Conservation (phyloP, 2,113 vertebrate species). For the Psophia crepitans region DNA sequence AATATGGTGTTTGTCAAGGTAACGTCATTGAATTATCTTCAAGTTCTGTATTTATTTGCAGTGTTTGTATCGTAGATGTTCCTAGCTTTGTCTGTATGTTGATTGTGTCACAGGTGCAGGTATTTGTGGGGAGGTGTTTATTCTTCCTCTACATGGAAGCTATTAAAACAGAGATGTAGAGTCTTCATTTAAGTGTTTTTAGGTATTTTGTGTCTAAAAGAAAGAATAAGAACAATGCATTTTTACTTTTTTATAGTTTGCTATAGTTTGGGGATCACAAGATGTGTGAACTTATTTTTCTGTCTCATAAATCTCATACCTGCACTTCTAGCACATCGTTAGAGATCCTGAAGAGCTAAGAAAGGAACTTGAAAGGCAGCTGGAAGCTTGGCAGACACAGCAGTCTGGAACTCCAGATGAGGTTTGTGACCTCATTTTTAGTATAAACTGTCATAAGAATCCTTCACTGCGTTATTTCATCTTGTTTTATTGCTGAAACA, state of each 20-base stretch:
- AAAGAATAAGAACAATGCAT: not conserved
- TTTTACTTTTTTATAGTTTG: not conserved
- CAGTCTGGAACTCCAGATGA: constrained; percentile 80
- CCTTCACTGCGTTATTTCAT: not conserved
- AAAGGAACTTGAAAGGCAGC: constrained; percentile 88
- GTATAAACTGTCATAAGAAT: not conserved
- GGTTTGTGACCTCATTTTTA: constrained; percentile 70
- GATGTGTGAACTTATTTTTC: not conserved
- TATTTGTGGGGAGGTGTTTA: not conserved
- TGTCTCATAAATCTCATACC: not conserved
- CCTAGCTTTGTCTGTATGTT: not conserved
- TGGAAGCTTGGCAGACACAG: constrained; percentile 87
- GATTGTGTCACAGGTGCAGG: not conserved
- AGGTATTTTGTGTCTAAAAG: not conserved
- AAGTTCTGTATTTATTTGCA: not conserved
- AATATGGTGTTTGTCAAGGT: not conserved
- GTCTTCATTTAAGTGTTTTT: not conserved
- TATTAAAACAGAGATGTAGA: not conserved
- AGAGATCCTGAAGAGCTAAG: constrained; percentile 84
- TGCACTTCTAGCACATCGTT: constrained; percentile 68
- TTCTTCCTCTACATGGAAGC: not conserved
- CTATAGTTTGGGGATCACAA: not conserved
- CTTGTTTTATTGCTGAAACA: not conserved
- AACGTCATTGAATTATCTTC: not conserved
- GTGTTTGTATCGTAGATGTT: not conserved